Percentiles rank a stretch among this genome's conserved stretches.
Conservation (phyloP, 2,888 invertebrate species). For the Drosophila gaucha region DNA sequence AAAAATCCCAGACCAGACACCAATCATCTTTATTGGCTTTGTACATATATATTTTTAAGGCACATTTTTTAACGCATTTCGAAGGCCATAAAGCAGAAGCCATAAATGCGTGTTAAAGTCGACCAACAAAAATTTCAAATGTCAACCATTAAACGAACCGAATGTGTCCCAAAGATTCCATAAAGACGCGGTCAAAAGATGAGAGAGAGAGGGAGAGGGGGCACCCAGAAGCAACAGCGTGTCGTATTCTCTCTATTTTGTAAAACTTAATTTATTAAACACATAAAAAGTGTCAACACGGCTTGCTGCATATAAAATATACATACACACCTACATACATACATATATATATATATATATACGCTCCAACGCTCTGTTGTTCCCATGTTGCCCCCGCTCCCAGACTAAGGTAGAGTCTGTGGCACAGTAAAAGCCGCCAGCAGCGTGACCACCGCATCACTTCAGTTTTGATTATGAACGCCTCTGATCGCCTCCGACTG, state of each 20-base stretch:
- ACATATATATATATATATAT: background rate
- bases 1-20: slow-evolving; percentile 56
- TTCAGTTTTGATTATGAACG: slow-evolving; percentile 79
- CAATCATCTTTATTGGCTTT: slow-evolving; percentile 70
- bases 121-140: slow-evolving; percentile 61
- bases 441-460: slow-evolving; percentile 54
- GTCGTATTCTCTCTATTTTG: slow-evolving; percentile 66
- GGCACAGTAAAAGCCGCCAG: slow-evolving; percentile 22
- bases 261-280: slow-evolving; percentile 78
- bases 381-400: background rate
- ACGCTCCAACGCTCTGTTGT: slow-evolving; percentile 25
- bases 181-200: background rate
- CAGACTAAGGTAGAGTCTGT: too few species aligned
- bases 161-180: slow-evolving; percentile 30
- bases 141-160: slow-evolving; percentile 68
- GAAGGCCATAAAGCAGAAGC: slow-evolving; percentile 69
- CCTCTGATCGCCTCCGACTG: slow-evolving; percentile 66
- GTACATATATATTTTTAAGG: slow-evolving; percentile 15
- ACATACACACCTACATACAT: background rate
- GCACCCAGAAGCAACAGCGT: slow-evolving; percentile 38
- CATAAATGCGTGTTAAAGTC: slow-evolving; percentile 74
- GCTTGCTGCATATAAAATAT: slow-evolving; percentile 74
- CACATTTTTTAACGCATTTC: slow-evolving; percentile 60
- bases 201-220: background rate
- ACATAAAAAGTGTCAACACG: slow-evolving; percentile 82